These are phyloP conservation scores for Shargacucullia verbasci DNA, from an alignment of 2,888 invertebrate species.

Conservation along the genomic window DNA sequence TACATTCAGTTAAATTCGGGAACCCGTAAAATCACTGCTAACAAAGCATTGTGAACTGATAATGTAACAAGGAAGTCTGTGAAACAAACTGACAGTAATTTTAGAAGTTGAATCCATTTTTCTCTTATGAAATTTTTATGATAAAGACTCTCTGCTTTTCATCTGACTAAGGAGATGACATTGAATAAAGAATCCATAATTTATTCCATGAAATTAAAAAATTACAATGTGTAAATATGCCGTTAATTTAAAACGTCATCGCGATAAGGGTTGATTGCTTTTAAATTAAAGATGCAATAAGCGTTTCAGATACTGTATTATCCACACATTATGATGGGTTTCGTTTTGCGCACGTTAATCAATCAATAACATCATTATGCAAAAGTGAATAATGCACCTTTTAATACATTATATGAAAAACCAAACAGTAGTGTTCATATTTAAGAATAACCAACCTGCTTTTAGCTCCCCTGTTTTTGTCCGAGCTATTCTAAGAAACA, in stretches of 20 bases:
- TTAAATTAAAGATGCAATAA: conserved; percentile 3
- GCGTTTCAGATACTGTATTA: conserved; percentile 2
- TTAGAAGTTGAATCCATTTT: background rate
- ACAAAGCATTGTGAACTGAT: conserved; percentile 39
- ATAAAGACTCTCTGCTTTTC: too few species aligned
- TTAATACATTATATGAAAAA: background rate
- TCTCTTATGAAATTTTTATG: too few species aligned
- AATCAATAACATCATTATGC: conserved; percentile 3
- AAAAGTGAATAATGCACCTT: background rate
- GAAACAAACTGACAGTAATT: conserved; percentile 5
- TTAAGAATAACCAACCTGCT: conserved; percentile 5
- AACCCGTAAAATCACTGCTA: conserved; percentile 43
- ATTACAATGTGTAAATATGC: too few species aligned
- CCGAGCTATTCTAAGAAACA: conserved; percentile 21
- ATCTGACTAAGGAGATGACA: too few species aligned
- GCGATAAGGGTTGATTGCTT: background rate
- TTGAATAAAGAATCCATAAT: too few species aligned
- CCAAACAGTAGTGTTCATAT: conserved; percentile 4
- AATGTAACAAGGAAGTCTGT: conserved; percentile 19
- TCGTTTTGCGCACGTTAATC: background rate
- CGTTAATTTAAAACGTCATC: background rate
- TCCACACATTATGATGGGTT: background rate
- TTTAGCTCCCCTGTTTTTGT: conserved; percentile 36
- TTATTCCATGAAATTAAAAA: too few species aligned
- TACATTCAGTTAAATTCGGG: conserved; percentile 47